Evolutionary conservation across 1,140 invertebrate species (phyloP).

Genomic region (Brachionus paranguensis): DNA sequence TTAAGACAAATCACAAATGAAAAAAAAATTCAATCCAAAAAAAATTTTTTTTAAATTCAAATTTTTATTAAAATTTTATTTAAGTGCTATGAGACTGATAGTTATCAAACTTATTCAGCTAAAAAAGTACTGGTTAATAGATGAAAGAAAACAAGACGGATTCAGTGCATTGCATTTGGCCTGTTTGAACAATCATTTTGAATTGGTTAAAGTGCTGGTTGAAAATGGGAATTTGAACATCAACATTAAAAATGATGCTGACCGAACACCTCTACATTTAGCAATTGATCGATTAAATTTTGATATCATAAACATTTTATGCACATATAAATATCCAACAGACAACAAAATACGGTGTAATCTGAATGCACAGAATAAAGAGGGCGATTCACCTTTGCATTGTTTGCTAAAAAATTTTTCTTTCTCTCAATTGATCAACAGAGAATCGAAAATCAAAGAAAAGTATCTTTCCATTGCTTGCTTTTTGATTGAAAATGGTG

Average conservation of each 20-base stretch:
- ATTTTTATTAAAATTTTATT: not conserved
- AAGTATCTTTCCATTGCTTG: constrained; percentile 90
- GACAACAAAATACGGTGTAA: constrained; percentile 28
- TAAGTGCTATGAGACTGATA: not conserved
- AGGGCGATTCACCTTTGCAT: constrained; percentile 48
- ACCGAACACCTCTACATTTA: constrained; percentile 89
- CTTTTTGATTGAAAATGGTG: constrained; percentile 86
- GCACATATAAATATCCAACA: not conserved
- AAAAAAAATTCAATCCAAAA: no score
- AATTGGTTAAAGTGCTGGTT: constrained; percentile 79
- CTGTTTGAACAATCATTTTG: constrained; percentile 90
- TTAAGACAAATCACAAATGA: no score
- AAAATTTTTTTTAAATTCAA: no score
- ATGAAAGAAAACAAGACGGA: constrained; percentile 88
- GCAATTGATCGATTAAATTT: constrained; percentile 91
- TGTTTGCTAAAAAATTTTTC: constrained; percentile 6
- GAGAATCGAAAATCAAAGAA: constrained; percentile 69
- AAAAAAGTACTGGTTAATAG: constrained; percentile 19
- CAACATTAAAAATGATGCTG: constrained; percentile 83
- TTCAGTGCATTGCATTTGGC: constrained; percentile 91
- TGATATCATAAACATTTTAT: constrained; percentile 71
- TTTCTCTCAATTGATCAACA: constrained; percentile 64
- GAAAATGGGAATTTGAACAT: constrained; percentile 73
- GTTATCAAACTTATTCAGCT: constrained; percentile 4
- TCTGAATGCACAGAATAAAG: constrained; percentile 47